Base-by-base conservation (phyloP, 2,797 vertebrate species). In the Helicolenus hilgendorfi region DNA sequence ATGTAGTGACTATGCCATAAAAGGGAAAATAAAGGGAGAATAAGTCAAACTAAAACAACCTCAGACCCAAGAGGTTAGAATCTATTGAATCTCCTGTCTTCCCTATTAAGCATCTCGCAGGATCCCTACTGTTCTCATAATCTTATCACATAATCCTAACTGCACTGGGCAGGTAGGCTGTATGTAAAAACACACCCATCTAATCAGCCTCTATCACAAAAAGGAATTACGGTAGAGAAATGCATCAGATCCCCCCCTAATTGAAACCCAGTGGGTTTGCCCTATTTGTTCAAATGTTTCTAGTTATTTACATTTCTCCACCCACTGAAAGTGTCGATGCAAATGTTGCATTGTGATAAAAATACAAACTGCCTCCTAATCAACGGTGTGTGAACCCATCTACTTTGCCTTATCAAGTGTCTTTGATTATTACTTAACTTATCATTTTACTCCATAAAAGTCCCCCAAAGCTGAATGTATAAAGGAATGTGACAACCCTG, bases 241-340 rank as follows among this genome's bases (percentile, higher is more conserved):
- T 76, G 38, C 41, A 68, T 73, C 26, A 45, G 38, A 41, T 74
- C 53, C 58, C 27, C 27, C 15, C 5, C 53, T 74, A 76, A 86
- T 76, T 77, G 27, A 85, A 83, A 78, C 77, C 38, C 85, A 62
- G 60, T 49, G 49, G 80, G 29, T 89, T 89, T 83, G 38, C 36
- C 22, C 56, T 36, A 29, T 91, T 91, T 81, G 69, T 45, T 81
- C 33, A 75, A 81, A 84, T 87, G 26, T 71, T 35, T 64, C 89
- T 84, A 82, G 27, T 36, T 35, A 79, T 91, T 84, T 83, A 84
- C 65, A 84, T 85, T 76, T 77, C 45, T 86, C 60, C 71, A 63
- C 62, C 65, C 58, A 81, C 13, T 63, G 64, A 65, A 70, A 62
- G 55, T 56, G 65, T 69, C 15, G 49, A 11, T 58, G 53, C 35